Conservation (phyloP, 1,140 invertebrate genomes). For the Micrasema longulum region DNA sequence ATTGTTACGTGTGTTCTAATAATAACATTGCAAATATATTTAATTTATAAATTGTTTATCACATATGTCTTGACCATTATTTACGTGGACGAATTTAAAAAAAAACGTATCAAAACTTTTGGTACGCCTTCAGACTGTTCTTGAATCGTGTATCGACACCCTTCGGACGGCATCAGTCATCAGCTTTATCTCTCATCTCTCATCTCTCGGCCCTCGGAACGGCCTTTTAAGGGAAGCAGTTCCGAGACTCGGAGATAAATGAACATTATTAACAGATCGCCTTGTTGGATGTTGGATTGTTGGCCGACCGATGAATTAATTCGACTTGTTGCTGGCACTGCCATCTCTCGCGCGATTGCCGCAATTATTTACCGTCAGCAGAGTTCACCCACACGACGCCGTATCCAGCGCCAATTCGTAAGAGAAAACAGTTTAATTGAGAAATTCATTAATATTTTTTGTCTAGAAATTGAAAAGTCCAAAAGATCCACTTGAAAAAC, state of each 20-base stretch:
- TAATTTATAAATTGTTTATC: no score
- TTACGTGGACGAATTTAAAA: no score
- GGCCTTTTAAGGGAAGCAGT: slow-evolving; percentile 20
- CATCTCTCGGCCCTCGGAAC: slow-evolving; percentile 12
- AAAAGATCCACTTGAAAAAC: no score
- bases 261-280: slow-evolving; percentile 21
- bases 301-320: slow-evolving; percentile 19
- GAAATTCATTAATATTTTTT: no score
- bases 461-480: no score
- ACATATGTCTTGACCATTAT: no score
- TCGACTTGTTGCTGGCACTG: slow-evolving; percentile 7
- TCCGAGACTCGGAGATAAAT: slow-evolving; percentile 12
- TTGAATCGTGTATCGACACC: neutral
- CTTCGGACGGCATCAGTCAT: slow-evolving; percentile 16
- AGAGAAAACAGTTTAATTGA: no score
- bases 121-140: neutral
- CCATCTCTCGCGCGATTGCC: slow-evolving; percentile 25
- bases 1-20: no score
- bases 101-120: no score
- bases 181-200: slow-evolving; percentile 12
- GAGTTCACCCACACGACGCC: slow-evolving; percentile 5
- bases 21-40: no score
- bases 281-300: no score
- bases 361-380: neutral
- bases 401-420: no score